Percentiles rank a stretch among this genome's conserved stretches.
These are phyloP conservation scores for Bos taurus DNA, from an alignment of 2,113 vertebrate genomes.

Conservation along the genomic window ARS-UCD2.0 NC_037351.1:27756001-27756500, in stretches of 20 bases:
- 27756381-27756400: not conserved
- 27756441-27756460: not conserved
- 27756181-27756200: not conserved
- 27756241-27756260: not conserved
- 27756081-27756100: not conserved
- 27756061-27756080: not conserved
- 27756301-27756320: not conserved
- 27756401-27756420: not conserved
- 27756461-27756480: not conserved
- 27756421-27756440: not conserved
- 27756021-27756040: not conserved
- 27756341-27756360: not conserved
- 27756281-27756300: not conserved
- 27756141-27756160: not conserved
- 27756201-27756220: not conserved
- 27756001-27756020: not conserved
- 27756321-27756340: not conserved
- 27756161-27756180: not conserved
- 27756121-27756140: not conserved
- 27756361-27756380: not conserved
- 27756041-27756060: not conserved
- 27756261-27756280: not conserved
- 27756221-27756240: not conserved
- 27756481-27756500: not conserved
- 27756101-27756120: rapidly evolving